Evolutionary conservation across 2,888 invertebrate species (phyloP), one percentile per base, ranked within the genome.

Genomic region (Eupithecia subumbrata): DNA sequence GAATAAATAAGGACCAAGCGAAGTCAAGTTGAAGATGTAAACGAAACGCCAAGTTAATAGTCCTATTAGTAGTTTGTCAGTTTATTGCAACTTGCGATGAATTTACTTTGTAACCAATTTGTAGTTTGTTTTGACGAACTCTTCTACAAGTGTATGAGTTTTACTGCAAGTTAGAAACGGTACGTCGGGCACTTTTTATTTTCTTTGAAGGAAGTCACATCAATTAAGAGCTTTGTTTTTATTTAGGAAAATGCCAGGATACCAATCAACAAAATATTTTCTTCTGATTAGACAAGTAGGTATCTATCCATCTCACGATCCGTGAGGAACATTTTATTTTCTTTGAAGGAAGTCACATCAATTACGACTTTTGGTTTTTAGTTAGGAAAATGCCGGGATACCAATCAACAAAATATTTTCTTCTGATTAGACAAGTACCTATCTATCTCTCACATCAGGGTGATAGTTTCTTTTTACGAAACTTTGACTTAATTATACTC

Each of bases 81-180:
- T 68, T 48, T 64, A 66, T 45, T 40, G 45, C 30, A 37, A 25
- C 11, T 34, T 63, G 22, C 16, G 37, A 52, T 52, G 14, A 56
- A 70, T 56, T 30, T 43, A 74, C 70, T 66, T 66, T 71, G 74
- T 71, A 40, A 74, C 66, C 16, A 70, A 22, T 70, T 71, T 69
- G 70, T 74, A 67, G 64, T 18, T 34, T 66, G 64, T 52, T 70
- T 64, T 69, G 74, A 66, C 22, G 43, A 67, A 40, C 30, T 34
- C 52, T 64, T 48, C 8, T 2, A 63, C 7, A 8, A 30, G 2
- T 14, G 18, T 22, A 64, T 64, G 25, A 63, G 30, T 64, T 34
- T 67, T 67, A 11, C n/a, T 67, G 40, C n/a, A 67, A n/a, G 64
- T 34, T 18, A 30, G 60, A 60, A 25, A 60, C 25, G 22, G 3